These are phyloP conservation scores for Liodrosophila aerea DNA, from an alignment of 2,888 invertebrate genomes.

Conservation along the genomic window DNA sequence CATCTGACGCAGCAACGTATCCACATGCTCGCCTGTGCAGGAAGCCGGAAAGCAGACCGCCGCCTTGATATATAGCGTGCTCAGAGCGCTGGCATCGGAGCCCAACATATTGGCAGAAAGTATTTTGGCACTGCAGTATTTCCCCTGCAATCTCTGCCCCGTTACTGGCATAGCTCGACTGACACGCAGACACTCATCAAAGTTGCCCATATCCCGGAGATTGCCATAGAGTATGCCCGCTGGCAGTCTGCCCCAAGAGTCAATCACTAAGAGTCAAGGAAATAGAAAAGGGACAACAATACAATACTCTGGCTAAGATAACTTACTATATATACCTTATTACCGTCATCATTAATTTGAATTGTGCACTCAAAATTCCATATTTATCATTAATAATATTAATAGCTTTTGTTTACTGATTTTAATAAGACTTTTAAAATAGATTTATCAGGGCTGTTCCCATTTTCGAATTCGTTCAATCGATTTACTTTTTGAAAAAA, in stretches of 20 bases:
- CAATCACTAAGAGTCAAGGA: conserved; percentile 76
- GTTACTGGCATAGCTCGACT: conserved; percentile 7
- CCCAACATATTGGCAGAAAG: conserved; percentile 8
- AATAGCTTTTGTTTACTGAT: no score
- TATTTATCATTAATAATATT: no score
- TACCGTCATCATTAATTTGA: no score
- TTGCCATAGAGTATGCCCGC: conserved; percentile 80
- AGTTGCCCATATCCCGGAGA: conserved; percentile 80
- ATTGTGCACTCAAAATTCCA: no score
- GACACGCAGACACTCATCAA: conserved; percentile 80
- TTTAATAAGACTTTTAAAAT: no score
- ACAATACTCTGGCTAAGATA: neutral
- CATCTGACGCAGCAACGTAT: conserved; percentile 35
- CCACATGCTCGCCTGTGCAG: conserved; percentile 46
- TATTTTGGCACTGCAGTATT: conserved; percentile 41
- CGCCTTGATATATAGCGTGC: conserved; percentile 7
- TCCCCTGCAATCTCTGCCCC: conserved; percentile 32
- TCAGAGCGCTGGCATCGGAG: neutral
- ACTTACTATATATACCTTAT: no score
- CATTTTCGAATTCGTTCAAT: no score
- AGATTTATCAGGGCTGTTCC: no score
- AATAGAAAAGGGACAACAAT: neutral
- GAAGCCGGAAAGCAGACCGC: conserved; percentile 68
- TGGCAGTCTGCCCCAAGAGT: conserved; percentile 82
- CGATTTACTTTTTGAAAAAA: no score